Evolutionary conservation across 2,888 invertebrate genomes (phyloP), one percentile per base, ranked within the genome.

Genomic region (Amblyjoppa fuscipennis): DNA sequence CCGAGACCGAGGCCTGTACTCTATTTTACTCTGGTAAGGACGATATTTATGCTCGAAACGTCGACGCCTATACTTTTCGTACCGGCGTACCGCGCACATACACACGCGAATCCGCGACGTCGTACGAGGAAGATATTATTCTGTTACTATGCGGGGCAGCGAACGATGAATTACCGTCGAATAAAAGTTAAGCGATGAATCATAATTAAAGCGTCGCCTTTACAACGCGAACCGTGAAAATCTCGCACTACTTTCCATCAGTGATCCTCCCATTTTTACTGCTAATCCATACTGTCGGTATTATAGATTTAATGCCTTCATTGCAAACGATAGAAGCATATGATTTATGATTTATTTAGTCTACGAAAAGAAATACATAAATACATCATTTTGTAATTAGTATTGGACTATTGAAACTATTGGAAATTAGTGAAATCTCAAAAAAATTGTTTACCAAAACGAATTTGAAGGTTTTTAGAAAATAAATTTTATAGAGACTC

Each of bases 21-120:
- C 81, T 68, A 85, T 85, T 82, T 85, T 85, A 85, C 79, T 82
- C 81, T 66, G 34, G 75, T 49, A 68, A 82, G 79, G 85, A 85
- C 75, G 85, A 85, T 82, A 85, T 85, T 85, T 85, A 85, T 85
- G 85, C 85, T 70, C 79, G 78, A 78, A 64, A 85, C 85, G 85
- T 85, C 85, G 81, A 79, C 85, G 78, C 82, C 82, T 82, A 76
- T 75, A 71, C 45, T 28, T 69, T 51, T 56, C 78, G 28, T 51
- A 25, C 20, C 45, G 13, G 49, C 59, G 20, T 20, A 20, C 20
- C 20, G 20, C 20, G 5, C 61, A 38, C 53, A 4, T 28, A 25
- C 56, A 59, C 59, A 25, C 59, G 28, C 28, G 11, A 1, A 11
- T 59, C 13, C 11, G 3, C 28, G 59, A 13, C 28, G 59, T 25